Percentiles rank a stretch among this genome's conserved stretches.
These are phyloP conservation scores for Hemaris fuciformis DNA, from an alignment of 2,888 invertebrate species.

Conservation along the genomic window DNA sequence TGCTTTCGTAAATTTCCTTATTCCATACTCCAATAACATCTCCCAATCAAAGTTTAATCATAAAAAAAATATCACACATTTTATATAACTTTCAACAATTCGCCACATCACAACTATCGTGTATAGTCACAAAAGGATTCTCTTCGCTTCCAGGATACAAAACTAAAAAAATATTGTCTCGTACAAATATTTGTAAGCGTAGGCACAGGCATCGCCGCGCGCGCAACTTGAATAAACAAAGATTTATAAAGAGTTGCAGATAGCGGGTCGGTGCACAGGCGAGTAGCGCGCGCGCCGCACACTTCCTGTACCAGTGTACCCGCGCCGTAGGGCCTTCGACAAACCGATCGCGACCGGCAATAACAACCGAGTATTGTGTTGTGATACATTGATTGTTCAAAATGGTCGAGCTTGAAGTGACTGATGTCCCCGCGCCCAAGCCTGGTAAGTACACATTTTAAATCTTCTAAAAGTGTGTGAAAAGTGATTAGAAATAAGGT, in stretches of 20 bases:
- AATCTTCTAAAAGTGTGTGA: too few relatives aligned
- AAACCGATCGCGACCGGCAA: neutral
- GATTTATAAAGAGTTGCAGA: slow-evolving; percentile 26
- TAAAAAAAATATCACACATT: too few relatives aligned
- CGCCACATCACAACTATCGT: too few relatives aligned
- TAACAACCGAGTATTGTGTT: neutral
- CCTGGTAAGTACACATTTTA: neutral
- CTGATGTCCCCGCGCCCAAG: neutral
- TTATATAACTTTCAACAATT: too few relatives aligned
- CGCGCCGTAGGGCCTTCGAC: too few relatives aligned
- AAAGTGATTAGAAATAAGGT: neutral
- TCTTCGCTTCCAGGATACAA: too few relatives aligned
- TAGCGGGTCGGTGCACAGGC: slow-evolving; percentile 25
- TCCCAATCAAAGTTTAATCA: too few relatives aligned
- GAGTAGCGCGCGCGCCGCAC: slow-evolving; percentile 27
- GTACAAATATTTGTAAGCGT: neutral
- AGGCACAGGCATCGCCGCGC: slow-evolving; percentile 8
- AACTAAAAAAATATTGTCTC: too few relatives aligned
- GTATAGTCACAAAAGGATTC: too few relatives aligned
- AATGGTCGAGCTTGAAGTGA: neutral
- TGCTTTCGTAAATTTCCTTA: too few relatives aligned
- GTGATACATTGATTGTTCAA: neutral
- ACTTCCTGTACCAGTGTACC: slow-evolving; percentile 35
- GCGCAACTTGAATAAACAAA: slow-evolving; percentile 10
- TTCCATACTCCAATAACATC: too few relatives aligned